Base-by-base conservation (phyloP, 2,888 invertebrate genomes). In the Scaptomyza caliginosa region DNA sequence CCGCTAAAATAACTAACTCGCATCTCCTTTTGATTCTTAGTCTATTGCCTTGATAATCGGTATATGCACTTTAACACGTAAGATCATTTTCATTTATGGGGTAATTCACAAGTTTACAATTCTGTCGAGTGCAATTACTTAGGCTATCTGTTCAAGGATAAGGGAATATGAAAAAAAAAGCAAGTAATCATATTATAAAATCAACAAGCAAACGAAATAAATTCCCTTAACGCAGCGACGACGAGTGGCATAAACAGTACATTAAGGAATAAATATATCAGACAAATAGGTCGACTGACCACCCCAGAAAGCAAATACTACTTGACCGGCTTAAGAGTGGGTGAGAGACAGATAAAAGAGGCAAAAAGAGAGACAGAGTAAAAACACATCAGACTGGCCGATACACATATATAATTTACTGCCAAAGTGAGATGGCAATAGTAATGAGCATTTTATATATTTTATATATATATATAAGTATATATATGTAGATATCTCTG, bases 351-450 rank as follows among this genome's bases (percentile, higher is more conserved):
- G 13, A 13, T 4, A 8, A 30, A 4, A 13, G n/a, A 30, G 30
- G 11, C 11, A 28, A 17, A 38, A 21, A 17, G 38, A 24, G 17
- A 43, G 30, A 11, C 17, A 11, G 24, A 28, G 34, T 13, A 10
- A 19, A 23, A 24, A 24, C 16, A 17, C 8, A 36, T 16, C 32
- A 34, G 58, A 52, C 62, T 62, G 71, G 63, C 64, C 71, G 71
- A 69, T 67, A 82, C n/a, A n/a, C n/a, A n/a, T 85, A 81, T 85
- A 82, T 81, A 66, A 81, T 81, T 82, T 66, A 81, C 55, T 42
- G 45, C 17, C 51, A n/a, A 28, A 67, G 42, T n/a, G 65, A 43
- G 73, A 36, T 7, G 19, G 67, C 38, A 11, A 23, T 32, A 63
- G 54, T 49, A 55, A 56, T 43, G 42, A 40, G 42, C 56, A 68